These are phyloP conservation scores for Catharus bicknelli DNA, from an alignment of 2,113 vertebrate species.

Conservation along the genomic window DNA sequence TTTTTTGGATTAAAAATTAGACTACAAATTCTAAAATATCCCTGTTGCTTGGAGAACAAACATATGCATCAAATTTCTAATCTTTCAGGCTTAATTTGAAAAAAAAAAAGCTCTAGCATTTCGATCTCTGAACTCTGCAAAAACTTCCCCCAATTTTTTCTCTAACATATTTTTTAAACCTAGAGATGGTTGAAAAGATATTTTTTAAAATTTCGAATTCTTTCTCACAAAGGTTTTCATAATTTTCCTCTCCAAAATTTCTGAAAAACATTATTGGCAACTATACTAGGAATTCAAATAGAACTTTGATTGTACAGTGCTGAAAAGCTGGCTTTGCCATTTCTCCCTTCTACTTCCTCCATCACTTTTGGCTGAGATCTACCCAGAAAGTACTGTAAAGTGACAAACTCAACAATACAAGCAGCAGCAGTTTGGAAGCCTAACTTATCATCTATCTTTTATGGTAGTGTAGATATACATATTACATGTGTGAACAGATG, in stretches of 20 bases:
- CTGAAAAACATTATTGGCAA: background rate
- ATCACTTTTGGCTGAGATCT: background rate
- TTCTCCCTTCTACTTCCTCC: background rate
- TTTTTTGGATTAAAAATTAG: conserved; percentile 26
- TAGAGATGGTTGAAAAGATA: background rate
- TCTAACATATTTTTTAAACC: background rate
- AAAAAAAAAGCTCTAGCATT: background rate
- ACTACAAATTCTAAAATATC: background rate
- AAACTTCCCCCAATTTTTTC: background rate
- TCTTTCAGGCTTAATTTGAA: background rate
- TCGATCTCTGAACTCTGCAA: background rate
- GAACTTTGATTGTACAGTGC: background rate
- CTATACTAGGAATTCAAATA: background rate
- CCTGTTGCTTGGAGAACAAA: conserved; percentile 6
- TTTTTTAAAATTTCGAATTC: background rate
- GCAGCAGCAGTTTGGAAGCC: background rate
- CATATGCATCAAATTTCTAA: conserved; percentile 14
- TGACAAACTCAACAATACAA: background rate
- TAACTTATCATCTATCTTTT: conserved; percentile 25
- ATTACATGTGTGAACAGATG: conserved; percentile 22
- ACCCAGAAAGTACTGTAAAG: background rate
- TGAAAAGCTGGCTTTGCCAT: background rate
- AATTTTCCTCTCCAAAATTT: background rate
- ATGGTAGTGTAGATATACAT: conserved; percentile 17
- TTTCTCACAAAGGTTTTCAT: background rate